Evolutionary conservation across 2,888 invertebrate genomes (phyloP).

Genomic region (Lydus trimaculatus): DNA sequence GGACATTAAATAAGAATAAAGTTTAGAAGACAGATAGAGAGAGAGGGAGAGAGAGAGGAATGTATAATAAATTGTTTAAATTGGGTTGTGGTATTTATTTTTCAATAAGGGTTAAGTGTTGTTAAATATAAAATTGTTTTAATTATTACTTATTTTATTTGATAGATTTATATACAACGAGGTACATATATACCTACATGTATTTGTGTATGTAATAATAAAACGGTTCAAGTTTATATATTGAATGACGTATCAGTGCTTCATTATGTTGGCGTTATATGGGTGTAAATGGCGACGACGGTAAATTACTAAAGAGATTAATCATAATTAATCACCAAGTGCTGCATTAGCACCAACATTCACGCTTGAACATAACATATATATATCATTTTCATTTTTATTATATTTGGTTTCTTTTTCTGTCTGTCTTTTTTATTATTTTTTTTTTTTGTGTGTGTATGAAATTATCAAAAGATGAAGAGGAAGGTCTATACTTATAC

Average conservation of each 20-base stretch:
- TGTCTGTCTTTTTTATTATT: background rate
- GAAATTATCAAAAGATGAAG: too few species aligned
- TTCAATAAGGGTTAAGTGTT: background rate
- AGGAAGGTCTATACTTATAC: too few species aligned
- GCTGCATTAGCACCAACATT: conserved; percentile 35
- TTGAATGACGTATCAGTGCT: conserved; percentile 38
- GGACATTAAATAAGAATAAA: background rate
- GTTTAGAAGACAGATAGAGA: background rate
- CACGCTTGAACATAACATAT: conserved; percentile 20
- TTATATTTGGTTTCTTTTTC: conserved; percentile 24
- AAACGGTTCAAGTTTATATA: background rate
- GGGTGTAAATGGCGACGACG: conserved; percentile 42
- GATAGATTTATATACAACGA: background rate
- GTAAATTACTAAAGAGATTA: conserved; percentile 43
- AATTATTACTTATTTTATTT: background rate
- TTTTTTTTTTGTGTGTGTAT: background rate
- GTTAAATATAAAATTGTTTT: background rate
- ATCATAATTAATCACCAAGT: conserved; percentile 45
- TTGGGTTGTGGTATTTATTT: background rate
- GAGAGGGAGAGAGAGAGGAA: background rate
- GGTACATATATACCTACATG: too few species aligned
- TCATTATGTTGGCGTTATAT: conserved; percentile 40
- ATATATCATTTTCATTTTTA: conserved; percentile 34
- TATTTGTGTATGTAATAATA: conserved; percentile 5
- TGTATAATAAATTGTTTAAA: background rate